Evolutionary conservation across 2,113 vertebrate species (phyloP).

Genomic region (Tinamus guttatus): DNA sequence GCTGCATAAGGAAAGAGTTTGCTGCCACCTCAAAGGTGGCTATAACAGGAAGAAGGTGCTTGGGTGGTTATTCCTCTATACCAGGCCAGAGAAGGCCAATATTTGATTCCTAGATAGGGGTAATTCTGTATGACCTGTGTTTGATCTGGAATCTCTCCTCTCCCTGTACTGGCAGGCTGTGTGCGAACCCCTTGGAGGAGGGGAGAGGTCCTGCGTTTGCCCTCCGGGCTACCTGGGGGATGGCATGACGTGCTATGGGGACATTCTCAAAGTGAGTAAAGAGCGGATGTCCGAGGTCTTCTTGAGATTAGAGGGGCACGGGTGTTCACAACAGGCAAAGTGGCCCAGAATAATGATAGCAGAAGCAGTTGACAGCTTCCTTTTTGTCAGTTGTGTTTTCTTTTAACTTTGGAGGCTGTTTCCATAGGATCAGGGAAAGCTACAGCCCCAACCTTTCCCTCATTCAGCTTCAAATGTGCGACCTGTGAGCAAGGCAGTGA

Average conservation of each 20-base stretch:
- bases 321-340: neutral
- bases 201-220: constrained; percentile 83
- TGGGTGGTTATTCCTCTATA: neutral
- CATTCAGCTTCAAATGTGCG: neutral
- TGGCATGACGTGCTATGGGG: constrained; percentile 86
- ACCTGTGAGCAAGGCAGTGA: neutral
- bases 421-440: neutral
- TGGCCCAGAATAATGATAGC: no score
- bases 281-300: neutral
- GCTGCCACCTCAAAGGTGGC: neutral
- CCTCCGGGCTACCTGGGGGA: constrained; percentile 83
- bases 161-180: constrained; percentile 80
- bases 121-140: neutral
- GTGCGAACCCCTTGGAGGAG: constrained; percentile 75
- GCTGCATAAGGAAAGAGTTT: neutral
- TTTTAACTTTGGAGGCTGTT: neutral
- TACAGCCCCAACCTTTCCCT: neutral
- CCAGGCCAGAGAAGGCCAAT: neutral
- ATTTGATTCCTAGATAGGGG: neutral
- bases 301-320: neutral
- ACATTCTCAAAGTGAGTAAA: constrained; percentile 78
- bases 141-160: neutral
- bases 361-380: neutral
- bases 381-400: neutral
- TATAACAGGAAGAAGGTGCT: neutral